These are phyloP conservation scores for Rhorus exstirpatorius DNA, from an alignment of 2,888 invertebrate genomes.

Conservation along the genomic window DNA sequence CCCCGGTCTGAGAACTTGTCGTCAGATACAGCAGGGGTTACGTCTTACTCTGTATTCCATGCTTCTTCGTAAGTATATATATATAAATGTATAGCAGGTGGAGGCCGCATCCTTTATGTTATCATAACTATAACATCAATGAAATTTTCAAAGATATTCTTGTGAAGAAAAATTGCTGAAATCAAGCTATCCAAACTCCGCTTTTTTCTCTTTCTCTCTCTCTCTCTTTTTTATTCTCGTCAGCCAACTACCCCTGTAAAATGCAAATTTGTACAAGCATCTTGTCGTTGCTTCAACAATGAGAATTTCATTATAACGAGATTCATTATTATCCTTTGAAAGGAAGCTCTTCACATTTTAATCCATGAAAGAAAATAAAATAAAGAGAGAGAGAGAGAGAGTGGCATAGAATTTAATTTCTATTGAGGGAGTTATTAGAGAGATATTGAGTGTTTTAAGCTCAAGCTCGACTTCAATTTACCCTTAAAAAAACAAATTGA, in stretches of 20 bases:
- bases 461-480: not conserved
- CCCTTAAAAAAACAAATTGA: not conserved
- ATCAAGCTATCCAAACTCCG: not conserved
- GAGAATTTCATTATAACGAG: not conserved
- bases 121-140: constrained; percentile 43
- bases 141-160: constrained; percentile 50
- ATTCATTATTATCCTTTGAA: constrained; percentile 6
- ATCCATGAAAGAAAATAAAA: not conserved
- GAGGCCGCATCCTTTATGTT: constrained; percentile 9
- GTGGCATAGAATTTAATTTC: not conserved
- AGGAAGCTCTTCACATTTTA: not conserved
- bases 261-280: constrained; percentile 45
- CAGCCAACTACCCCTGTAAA: not conserved
- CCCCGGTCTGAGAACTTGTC: constrained; percentile 24
- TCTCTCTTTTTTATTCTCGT: not conserved
- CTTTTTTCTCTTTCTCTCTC: not conserved
- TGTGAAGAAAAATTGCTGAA: constrained; percentile 42
- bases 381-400: not conserved
- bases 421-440: not conserved
- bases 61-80: not conserved
- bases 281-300: constrained; percentile 11
- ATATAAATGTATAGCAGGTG: constrained; percentile 1
- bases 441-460: not conserved
- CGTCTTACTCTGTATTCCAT: not conserved
- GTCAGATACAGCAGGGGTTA: constrained; percentile 31